Conservation (phyloP, 2,113 vertebrate species). For the Bothrops jararaca region DNA sequence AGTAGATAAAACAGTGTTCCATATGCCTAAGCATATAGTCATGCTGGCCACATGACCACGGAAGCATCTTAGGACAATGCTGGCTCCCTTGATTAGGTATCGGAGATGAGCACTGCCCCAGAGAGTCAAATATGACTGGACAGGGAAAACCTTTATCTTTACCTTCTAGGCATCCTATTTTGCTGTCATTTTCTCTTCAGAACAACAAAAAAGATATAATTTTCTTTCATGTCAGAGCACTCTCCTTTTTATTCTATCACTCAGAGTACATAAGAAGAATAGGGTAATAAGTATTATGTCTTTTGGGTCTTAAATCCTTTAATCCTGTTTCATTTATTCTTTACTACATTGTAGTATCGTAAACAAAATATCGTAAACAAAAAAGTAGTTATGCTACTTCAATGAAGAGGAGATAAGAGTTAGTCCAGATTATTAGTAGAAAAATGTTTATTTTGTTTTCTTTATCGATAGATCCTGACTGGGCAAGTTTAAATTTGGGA, state of each 20-base stretch:
- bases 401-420: accelerated
- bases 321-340: background rate
- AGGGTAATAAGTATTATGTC: background rate
- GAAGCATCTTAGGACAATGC: no score
- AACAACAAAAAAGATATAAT: background rate
- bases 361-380: background rate
- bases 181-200: background rate
- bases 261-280: background rate
- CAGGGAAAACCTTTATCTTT: no score
- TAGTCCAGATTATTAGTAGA: no score
- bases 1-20: no score
- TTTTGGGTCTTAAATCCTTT: no score
- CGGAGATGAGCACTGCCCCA: no score
- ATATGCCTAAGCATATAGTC: no score
- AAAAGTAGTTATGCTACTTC: no score
- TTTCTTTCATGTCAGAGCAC: background rate
- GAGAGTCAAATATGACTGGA: no score
- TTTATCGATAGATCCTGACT: constrained; percentile 82
- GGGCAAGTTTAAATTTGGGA: constrained; percentile 96
- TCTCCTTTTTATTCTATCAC: background rate
- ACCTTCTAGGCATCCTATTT: background rate
- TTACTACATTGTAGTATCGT: background rate
- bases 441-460: background rate
- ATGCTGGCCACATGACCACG: no score
- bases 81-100: no score